Evolutionary conservation across 2,888 invertebrate genomes (phyloP).

Genomic region (Callyntrura guangdongensis): DNA sequence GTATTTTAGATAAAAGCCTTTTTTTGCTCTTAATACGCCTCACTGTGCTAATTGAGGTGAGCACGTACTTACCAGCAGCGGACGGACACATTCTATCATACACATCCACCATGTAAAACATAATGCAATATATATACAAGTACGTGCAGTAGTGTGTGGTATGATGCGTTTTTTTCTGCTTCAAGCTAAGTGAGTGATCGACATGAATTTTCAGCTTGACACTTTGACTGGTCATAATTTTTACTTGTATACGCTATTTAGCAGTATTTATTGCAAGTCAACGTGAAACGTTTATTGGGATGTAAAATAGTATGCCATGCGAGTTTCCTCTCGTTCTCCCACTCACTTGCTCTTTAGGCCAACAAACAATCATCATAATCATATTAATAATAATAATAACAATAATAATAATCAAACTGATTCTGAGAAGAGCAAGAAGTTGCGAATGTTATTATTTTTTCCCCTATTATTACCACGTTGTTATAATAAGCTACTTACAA

Average conservation of each 20-base stretch:
- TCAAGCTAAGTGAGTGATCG: constrained; percentile 76
- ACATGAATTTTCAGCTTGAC: constrained; percentile 79
- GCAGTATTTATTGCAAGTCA: constrained; percentile 68
- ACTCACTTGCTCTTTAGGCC: constrained; percentile 41
- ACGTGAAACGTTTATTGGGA: constrained; percentile 75
- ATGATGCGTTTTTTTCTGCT: constrained; percentile 69
- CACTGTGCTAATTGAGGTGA: constrained; percentile 72
- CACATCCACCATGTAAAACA: too few species aligned
- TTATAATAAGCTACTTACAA: background rate
- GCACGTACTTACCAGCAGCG: constrained; percentile 50
- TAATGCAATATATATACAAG: constrained; percentile 24
- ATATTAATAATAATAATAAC: constrained; percentile 39
- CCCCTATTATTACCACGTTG: constrained; percentile 10
- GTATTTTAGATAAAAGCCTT: constrained; percentile 7
- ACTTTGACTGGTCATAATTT: constrained; percentile 80
- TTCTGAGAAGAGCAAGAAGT: constrained; percentile 39
- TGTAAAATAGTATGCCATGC: constrained; percentile 66
- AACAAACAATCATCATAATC: constrained; percentile 57
- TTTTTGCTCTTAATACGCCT: constrained; percentile 56
- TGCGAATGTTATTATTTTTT: constrained; percentile 46
- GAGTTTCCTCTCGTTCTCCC: constrained; percentile 44
- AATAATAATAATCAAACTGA: constrained; percentile 34
- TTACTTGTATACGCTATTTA: constrained; percentile 67
- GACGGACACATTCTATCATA: background rate
- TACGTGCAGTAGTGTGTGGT: constrained; percentile 59